phyloP scores from a whole-genome alignment of 1,140 invertebrate species.

The Apis florea region DNA sequence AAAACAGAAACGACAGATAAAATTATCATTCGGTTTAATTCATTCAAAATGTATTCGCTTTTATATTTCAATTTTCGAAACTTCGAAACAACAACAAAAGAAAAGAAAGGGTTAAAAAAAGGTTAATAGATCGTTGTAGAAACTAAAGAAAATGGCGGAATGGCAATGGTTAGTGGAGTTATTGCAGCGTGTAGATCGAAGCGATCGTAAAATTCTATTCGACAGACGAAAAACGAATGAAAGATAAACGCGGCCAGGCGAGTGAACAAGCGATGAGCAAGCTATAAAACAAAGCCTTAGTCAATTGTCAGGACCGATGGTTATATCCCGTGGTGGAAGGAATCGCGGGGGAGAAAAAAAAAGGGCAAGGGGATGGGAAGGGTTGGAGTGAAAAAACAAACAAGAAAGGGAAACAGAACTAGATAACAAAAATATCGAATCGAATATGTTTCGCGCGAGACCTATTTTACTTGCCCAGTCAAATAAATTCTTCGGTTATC shows the following conservation, averaged over 20 bases:
- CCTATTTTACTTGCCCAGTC: slow-evolving; percentile 22
- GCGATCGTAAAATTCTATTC: slow-evolving; percentile 6
- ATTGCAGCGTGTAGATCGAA: neutral
- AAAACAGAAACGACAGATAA: too few relatives aligned
- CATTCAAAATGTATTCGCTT: too few relatives aligned
- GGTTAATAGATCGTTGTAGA: neutral
- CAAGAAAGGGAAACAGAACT: neutral
- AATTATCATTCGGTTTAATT: too few relatives aligned
- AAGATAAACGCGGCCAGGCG: neutral
- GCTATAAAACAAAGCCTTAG: slow-evolving; percentile 34
- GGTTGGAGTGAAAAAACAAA: neutral
- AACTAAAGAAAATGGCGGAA: neutral
- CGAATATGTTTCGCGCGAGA: slow-evolving; percentile 37
- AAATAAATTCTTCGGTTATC: slow-evolving; percentile 31
- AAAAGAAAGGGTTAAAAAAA: too few relatives aligned
- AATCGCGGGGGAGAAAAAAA: neutral
- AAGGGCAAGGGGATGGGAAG: neutral
- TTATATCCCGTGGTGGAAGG: neutral
- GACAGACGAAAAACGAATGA: slow-evolving; percentile 7
- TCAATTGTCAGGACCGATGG: slow-evolving; percentile 22
- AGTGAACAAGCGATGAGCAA: neutral
- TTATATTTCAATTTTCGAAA: too few relatives aligned
- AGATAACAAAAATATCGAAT: slow-evolving; percentile 21
- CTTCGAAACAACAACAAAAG: too few relatives aligned
- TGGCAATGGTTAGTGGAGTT: neutral